Evolutionary conservation across 2,888 invertebrate genomes (phyloP).

Genomic region (Eupelmus urozonus): DNA sequence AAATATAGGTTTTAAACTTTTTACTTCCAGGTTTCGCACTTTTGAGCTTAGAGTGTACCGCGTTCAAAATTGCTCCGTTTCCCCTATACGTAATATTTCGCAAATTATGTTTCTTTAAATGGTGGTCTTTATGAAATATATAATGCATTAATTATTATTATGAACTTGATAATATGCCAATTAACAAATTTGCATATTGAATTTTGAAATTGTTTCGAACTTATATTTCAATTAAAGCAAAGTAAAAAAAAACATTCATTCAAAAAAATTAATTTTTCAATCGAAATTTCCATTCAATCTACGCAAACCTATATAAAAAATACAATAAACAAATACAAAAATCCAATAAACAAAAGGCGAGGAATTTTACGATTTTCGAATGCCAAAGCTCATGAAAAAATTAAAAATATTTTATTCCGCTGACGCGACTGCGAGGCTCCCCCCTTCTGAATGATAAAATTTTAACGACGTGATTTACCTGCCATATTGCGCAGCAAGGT

Average conservation of each 20-base stretch:
- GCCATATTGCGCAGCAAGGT: conserved; percentile 95
- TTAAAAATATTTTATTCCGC: not conserved
- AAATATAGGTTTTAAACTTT: too few species aligned
- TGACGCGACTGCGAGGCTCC: too few species aligned
- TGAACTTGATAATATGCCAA: too few species aligned
- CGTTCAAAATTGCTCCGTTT: too few species aligned
- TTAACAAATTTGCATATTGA: conserved; percentile 4
- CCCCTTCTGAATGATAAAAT: conserved; percentile 16
- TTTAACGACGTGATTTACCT: conserved; percentile 78
- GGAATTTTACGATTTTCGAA: not conserved
- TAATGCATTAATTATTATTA: too few species aligned
- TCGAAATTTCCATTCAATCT: not conserved
- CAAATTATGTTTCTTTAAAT: too few species aligned
- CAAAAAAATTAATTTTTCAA: conserved; percentile 18
- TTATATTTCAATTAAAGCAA: conserved; percentile 17
- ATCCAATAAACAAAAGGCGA: not conserved
- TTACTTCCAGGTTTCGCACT: too few species aligned
- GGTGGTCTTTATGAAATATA: too few species aligned
- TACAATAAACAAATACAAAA: conserved; percentile 52
- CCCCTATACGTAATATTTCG: too few species aligned
- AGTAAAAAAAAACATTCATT: conserved; percentile 4
- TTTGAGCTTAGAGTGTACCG: too few species aligned
- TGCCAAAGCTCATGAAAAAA: not conserved
- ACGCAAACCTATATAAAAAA: conserved; percentile 36
- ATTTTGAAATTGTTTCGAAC: conserved; percentile 10